Conservation (phyloP, 2,888 invertebrate species). For the Spicauda simplicius region DNA sequence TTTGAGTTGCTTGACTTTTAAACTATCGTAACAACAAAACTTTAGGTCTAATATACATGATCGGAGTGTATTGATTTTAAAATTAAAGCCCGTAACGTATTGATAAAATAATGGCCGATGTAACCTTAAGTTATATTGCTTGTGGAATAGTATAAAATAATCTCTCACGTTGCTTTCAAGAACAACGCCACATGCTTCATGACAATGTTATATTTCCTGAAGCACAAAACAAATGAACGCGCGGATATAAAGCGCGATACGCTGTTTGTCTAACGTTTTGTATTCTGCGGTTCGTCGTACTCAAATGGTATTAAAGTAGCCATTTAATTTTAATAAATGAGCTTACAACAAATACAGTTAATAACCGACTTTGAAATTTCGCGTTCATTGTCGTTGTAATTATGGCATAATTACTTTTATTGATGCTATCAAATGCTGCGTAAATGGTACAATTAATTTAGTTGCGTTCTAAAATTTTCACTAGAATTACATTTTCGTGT, state of each 20-base stretch:
- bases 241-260: conserved; percentile 33
- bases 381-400: conserved; percentile 57
- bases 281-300: conserved; percentile 30
- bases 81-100: neutral
- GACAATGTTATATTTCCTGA: conserved; percentile 37
- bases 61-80: neutral
- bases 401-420: conserved; percentile 57
- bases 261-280: conserved; percentile 35
- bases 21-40: conserved; percentile 6
- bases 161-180: no score
- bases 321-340: conserved; percentile 47
- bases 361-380: conserved; percentile 56
- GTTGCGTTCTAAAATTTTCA: conserved; percentile 65
- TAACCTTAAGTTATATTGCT: no score
- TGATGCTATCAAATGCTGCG: conserved; percentile 56
- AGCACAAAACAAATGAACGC: conserved; percentile 35
- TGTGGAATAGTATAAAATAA: no score
- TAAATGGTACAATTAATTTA: conserved; percentile 62
- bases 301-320: conserved; percentile 45
- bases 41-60: neutral
- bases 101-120: no score
- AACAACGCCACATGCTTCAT: conserved; percentile 27
- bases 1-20: conserved; percentile 4
- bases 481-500: conserved; percentile 49
- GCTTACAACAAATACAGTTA: conserved; percentile 49